Evolutionary conservation across 2,113 vertebrate species (phyloP).

Genomic region (Thalassoma bifasciatum): DNA sequence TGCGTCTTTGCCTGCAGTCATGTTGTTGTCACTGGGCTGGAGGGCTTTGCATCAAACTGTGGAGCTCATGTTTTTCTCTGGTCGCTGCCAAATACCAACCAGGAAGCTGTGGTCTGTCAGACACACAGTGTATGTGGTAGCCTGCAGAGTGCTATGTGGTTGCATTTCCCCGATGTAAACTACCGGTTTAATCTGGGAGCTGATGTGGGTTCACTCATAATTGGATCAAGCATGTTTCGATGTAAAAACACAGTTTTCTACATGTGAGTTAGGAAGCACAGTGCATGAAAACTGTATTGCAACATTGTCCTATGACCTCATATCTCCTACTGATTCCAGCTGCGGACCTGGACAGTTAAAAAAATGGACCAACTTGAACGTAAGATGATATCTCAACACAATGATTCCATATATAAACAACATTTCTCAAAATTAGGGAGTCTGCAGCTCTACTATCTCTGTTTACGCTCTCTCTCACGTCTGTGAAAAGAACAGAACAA

Average conservation of each 20-base stretch:
- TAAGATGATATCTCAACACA: conserved; percentile 16
- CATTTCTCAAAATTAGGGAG: conserved; percentile 5
- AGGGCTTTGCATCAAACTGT: conserved; percentile 47
- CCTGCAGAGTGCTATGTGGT: conserved; percentile 38
- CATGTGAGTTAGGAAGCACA: conserved; percentile 25
- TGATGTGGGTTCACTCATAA: conserved; percentile 22
- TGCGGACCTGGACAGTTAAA: conserved; percentile 25
- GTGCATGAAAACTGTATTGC: conserved; percentile 12
- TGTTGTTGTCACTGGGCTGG: conserved; percentile 63
- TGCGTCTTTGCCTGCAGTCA: conserved; percentile 45
- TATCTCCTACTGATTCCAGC: conserved; percentile 12
- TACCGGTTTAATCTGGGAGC: conserved; percentile 20
- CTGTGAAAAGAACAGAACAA: conserved; percentile 66
- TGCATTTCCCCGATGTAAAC: conserved; percentile 49
- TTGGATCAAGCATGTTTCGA: not conserved
- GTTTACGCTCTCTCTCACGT: conserved; percentile 68
- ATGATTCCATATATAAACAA: conserved; percentile 51
- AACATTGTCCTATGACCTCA: not conserved
- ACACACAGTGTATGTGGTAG: conserved; percentile 46
- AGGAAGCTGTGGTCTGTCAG: conserved; percentile 71
- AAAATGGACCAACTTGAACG: conserved; percentile 28
- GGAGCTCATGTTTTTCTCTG: conserved; percentile 43
- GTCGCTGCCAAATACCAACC: conserved; percentile 63
- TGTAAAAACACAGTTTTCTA: conserved; percentile 28
- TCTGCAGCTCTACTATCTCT: conserved; percentile 22